These are phyloP conservation scores for Numenius arquata DNA, from an alignment of 2,113 vertebrate species.

Conservation along the genomic window DNA sequence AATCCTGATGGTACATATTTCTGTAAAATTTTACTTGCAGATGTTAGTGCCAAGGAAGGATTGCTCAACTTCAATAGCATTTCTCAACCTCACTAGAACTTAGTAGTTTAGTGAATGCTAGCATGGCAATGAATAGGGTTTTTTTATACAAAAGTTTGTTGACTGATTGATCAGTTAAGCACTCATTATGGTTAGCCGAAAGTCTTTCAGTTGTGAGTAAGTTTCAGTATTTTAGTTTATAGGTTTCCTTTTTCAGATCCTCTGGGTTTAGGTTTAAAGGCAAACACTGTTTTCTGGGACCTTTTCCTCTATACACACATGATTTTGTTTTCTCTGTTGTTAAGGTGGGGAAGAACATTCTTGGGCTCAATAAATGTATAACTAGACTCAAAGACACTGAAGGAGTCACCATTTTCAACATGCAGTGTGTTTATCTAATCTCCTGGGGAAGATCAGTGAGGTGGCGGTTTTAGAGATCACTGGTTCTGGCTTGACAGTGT, in stretches of 20 bases:
- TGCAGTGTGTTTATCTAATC: neutral
- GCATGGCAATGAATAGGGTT: neutral
- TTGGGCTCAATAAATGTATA: neutral
- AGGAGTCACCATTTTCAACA: neutral
- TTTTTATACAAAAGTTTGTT: neutral
- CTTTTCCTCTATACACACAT: neutral
- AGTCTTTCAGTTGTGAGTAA: neutral
- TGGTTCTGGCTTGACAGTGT: neutral
- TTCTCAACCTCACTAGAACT: neutral
- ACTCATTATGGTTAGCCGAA: neutral
- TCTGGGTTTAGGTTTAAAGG: slow-evolving; percentile 34
- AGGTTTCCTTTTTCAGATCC: slow-evolving; percentile 22
- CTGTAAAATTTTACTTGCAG: neutral
- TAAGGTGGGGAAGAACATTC: neutral
- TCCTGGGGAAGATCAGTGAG: neutral
- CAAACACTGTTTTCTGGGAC: slow-evolving; percentile 7
- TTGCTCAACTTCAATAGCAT: neutral
- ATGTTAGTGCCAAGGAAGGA: neutral
- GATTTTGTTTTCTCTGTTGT: neutral
- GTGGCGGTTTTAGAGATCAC: neutral
- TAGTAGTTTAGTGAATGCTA: neutral
- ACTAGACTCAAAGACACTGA: neutral
- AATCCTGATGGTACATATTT: neutral
- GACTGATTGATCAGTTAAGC: neutral
- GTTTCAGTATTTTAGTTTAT: slow-evolving; percentile 16